These are phyloP conservation scores for Erannis defoliaria DNA, from an alignment of 2,888 invertebrate genomes.

Conservation along the genomic window DNA sequence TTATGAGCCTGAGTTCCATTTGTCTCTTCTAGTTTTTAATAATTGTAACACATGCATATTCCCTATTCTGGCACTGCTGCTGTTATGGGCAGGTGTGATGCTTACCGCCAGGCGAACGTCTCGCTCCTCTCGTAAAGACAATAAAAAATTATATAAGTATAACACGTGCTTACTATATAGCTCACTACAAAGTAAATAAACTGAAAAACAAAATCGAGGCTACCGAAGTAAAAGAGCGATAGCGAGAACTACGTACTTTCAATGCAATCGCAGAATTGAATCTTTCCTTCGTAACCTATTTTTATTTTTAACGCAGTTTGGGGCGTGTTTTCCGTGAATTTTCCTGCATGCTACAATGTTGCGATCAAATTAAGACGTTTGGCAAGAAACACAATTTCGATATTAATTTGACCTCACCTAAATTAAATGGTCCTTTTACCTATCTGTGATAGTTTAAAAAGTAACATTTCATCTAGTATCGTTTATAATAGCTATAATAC, in stretches of 20 bases:
- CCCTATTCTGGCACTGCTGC: no score
- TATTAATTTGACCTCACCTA: no score
- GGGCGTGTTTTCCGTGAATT: neutral
- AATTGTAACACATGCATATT: no score
- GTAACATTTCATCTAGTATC: neutral
- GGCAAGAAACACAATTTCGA: neutral
- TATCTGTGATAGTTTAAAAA: neutral
- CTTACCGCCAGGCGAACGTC: no score
- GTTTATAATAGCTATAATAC: neutral
- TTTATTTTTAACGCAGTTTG: constrained; percentile 1
- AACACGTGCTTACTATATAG: neutral
- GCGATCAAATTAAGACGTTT: neutral
- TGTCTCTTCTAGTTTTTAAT: no score
- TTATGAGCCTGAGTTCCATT: no score
- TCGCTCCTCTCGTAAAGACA: no score
- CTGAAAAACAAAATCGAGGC: neutral
- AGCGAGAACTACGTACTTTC: constrained; percentile 4
- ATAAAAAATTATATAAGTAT: no score
- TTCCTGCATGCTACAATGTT: constrained; percentile 3
- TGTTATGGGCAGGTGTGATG: no score
- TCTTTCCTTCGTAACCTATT: neutral
- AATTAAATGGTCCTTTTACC: no score
- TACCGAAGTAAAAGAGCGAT: constrained; percentile 12
- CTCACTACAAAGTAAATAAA: constrained; percentile 1
- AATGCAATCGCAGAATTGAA: constrained; percentile 15